A percentile compares a stretch with the other conserved stretches of the same genome.
phyloP scores from a whole-genome alignment of 2,888 invertebrate genomes.

The Mesorhabditis spiculigera region DNA sequence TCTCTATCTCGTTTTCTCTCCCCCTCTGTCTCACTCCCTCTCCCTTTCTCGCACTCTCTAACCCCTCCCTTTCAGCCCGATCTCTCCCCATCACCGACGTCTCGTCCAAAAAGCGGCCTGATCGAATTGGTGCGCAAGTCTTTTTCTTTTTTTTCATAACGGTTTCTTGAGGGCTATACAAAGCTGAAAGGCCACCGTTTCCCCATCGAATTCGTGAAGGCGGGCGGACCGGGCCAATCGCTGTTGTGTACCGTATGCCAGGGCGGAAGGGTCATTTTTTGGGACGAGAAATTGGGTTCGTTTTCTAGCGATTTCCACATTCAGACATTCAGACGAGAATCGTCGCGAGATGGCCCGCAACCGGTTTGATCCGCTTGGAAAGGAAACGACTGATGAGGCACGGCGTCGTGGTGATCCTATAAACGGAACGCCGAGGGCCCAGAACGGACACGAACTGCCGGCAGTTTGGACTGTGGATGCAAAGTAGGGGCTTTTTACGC shows the following conservation, averaged over 20 bases:
- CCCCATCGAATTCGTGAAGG: slow-evolving; percentile 37
- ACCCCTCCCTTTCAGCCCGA: background rate
- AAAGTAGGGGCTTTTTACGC: too few species aligned
- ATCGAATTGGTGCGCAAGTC: too few species aligned
- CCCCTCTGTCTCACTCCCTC: background rate
- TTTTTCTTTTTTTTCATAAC: background rate
- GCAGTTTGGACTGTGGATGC: too few species aligned
- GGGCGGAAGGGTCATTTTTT: slow-evolving; percentile 38
- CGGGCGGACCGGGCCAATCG: slow-evolving; percentile 12
- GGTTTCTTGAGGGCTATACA: slow-evolving; percentile 31
- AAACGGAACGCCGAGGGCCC: too few species aligned
- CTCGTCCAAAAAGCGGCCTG: background rate
- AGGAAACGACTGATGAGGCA: too few species aligned
- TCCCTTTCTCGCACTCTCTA: background rate
- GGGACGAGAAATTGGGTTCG: slow-evolving; percentile 21
- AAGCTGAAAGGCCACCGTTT: slow-evolving; percentile 40
- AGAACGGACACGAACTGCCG: too few species aligned
- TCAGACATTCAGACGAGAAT: too few species aligned
- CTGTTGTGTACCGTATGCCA: slow-evolving; percentile 40
- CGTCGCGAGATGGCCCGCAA: too few species aligned
- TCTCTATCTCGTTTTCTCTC: background rate
- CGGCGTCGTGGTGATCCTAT: too few species aligned
- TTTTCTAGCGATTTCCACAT: too few species aligned
- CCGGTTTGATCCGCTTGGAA: too few species aligned
- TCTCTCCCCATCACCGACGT: background rate